Evolutionary conservation across 2,113 vertebrate species (phyloP).

Genomic region (Felis chaus): DNA sequence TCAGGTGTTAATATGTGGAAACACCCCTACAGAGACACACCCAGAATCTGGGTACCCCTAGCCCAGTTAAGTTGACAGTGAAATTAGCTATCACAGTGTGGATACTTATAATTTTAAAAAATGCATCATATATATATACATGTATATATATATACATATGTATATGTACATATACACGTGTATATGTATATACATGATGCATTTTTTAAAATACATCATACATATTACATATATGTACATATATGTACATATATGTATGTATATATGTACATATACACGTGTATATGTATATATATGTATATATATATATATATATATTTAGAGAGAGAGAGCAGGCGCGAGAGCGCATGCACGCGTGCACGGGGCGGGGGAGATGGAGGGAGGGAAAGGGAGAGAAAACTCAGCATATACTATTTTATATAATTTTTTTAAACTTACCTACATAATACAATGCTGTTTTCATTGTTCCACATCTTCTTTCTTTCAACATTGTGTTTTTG

Average conservation of each 20-base stretch:
- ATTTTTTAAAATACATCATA: too few species aligned
- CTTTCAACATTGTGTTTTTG: not conserved
- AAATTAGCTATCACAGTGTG: not conserved
- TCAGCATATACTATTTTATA: not conserved
- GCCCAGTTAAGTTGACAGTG: not conserved
- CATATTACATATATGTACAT: too few species aligned
- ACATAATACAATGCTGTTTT: not conserved
- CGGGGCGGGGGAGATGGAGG: too few species aligned
- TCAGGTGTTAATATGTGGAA: not conserved
- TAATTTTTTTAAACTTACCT: not conserved
- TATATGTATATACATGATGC: too few species aligned
- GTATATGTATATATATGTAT: accelerated
- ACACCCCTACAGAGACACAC: not conserved
- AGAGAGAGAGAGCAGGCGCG: too few species aligned
- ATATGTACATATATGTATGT: too few species aligned
- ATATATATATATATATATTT: too few species aligned
- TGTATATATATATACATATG: too few species aligned
- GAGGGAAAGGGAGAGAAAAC: not conserved
- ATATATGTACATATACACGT: too few species aligned
- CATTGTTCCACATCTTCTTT: not conserved
- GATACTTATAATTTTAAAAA: not conserved
- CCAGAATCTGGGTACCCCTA: not conserved
- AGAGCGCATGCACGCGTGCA: too few species aligned
- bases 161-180: too few species aligned
- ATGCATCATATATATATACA: not conserved